A percentile compares a stretch with the other conserved stretches of the same genome.
phyloP scores from a whole-genome alignment of 2,113 vertebrate genomes.

The Pteronura brasiliensis region DNA sequence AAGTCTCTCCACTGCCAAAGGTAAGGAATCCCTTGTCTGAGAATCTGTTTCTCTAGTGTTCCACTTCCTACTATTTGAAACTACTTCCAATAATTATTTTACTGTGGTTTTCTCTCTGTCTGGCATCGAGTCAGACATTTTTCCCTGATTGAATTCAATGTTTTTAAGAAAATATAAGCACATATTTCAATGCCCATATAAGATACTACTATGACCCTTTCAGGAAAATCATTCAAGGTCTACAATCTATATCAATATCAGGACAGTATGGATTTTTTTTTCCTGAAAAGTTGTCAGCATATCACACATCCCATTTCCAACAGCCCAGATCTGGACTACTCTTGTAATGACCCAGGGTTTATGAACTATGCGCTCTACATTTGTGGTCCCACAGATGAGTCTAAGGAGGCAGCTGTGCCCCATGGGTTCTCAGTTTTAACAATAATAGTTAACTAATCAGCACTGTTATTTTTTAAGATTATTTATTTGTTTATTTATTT shows the following conservation, averaged over 20 bases:
- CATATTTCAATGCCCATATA: not conserved
- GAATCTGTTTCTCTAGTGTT: not conserved
- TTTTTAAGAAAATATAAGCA: conserved; percentile 6
- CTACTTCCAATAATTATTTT: not conserved
- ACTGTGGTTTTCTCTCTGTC: not conserved
- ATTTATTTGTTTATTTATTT: too few species aligned
- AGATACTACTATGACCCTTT: not conserved
- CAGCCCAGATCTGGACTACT: not conserved
- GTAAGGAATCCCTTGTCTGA: not conserved
- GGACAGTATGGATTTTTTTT: not conserved
- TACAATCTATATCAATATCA: not conserved
- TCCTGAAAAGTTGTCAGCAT: not conserved
- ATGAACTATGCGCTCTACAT: not conserved
- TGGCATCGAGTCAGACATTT: not conserved
- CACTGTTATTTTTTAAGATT: not conserved
- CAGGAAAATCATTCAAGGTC: not conserved
- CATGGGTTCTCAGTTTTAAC: not conserved
- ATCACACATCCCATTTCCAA: not conserved
- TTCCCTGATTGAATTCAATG: not conserved
- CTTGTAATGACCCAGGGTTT: not conserved
- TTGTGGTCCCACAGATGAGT: not conserved
- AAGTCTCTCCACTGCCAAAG: not conserved
- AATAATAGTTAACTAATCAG: not conserved
- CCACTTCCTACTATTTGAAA: not conserved
- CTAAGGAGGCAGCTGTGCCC: not conserved